These are phyloP conservation scores for Cheilosia soror DNA, from an alignment of 2,888 invertebrate species.

Conservation along the genomic window DNA sequence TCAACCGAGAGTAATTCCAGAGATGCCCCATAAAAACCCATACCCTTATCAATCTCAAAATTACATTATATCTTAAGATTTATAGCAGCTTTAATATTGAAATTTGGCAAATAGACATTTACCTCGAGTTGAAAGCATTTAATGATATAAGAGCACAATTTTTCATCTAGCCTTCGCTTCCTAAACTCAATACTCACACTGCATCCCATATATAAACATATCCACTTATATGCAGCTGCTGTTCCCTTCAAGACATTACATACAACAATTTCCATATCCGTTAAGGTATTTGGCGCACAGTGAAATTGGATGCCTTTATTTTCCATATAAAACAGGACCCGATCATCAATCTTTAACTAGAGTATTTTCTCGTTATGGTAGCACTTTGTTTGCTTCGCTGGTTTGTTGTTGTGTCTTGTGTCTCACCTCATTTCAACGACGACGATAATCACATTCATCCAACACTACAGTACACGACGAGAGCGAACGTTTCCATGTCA, in stretches of 20 bases:
- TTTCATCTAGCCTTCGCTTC: no score
- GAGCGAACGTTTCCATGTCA: conserved; percentile 72
- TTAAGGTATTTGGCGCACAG: conserved; percentile 42
- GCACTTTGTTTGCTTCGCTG: conserved; percentile 71
- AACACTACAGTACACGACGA: conserved; percentile 45
- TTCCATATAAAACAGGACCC: conserved; percentile 53
- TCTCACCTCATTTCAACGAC: conserved; percentile 63
- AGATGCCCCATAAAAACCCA: no score
- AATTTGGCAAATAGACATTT: no score
- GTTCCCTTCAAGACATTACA: conserved; percentile 9
- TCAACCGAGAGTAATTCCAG: no score
- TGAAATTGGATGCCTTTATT: conserved; percentile 62
- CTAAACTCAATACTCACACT: no score
- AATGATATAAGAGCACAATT: no score
- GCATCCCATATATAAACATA: no score
- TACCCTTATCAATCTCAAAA: no score
- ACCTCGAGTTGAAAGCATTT: no score
- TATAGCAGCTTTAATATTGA: no score
- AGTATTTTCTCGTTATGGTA: conserved; percentile 60
- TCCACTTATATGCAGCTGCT: neutral
- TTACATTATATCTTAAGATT: no score
- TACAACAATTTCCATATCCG: conserved; percentile 16
- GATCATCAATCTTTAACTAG: conserved; percentile 54
- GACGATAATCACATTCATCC: conserved; percentile 46
- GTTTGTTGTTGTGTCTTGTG: conserved; percentile 24